Evolutionary conservation across 2,888 invertebrate genomes (phyloP).

Genomic region (Caenorhabditis imperialis): DNA sequence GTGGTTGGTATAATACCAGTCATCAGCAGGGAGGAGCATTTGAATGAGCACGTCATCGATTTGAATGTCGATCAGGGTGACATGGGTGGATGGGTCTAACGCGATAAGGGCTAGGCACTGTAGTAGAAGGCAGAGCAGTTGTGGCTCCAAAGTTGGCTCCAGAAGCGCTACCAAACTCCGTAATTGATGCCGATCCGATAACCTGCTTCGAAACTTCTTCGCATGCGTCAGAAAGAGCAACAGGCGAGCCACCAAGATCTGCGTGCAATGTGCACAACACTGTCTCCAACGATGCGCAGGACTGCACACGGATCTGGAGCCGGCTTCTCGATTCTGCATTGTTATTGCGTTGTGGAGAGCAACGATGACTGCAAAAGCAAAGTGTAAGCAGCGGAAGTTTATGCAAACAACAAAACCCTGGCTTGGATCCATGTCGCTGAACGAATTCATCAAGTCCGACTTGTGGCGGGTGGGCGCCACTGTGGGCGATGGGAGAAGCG

Average conservation of each 20-base stretch:
- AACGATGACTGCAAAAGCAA: slow-evolving; percentile 80
- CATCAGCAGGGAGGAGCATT: slow-evolving; percentile 83
- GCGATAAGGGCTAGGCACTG: slow-evolving; percentile 83
- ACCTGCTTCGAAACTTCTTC: slow-evolving; percentile 80
- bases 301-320: slow-evolving; percentile 82
- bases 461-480: slow-evolving; percentile 63
- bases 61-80: slow-evolving; percentile 81
- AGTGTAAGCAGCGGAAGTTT: not conserved
- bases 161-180: slow-evolving; percentile 82
- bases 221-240: slow-evolving; percentile 82
- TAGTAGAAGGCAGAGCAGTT: slow-evolving; percentile 83
- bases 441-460: slow-evolving; percentile 71
- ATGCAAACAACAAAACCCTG: slow-evolving; percentile 52
- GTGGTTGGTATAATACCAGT: slow-evolving; percentile 84
- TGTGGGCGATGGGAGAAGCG: slow-evolving; percentile 62
- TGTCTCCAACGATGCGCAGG: slow-evolving; percentile 82
- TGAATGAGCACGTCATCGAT: slow-evolving; percentile 82
- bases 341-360: slow-evolving; percentile 83
- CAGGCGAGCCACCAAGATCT: slow-evolving; percentile 80
- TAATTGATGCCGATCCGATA: slow-evolving; percentile 82
- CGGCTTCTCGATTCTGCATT: slow-evolving; percentile 83
- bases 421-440: slow-evolving; percentile 74
- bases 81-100: slow-evolving; percentile 82
- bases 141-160: slow-evolving; percentile 83
- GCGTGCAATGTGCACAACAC: slow-evolving; percentile 68